Base-by-base conservation (phyloP, 2,113 vertebrate genomes). In the Corvus moneduloides region DNA sequence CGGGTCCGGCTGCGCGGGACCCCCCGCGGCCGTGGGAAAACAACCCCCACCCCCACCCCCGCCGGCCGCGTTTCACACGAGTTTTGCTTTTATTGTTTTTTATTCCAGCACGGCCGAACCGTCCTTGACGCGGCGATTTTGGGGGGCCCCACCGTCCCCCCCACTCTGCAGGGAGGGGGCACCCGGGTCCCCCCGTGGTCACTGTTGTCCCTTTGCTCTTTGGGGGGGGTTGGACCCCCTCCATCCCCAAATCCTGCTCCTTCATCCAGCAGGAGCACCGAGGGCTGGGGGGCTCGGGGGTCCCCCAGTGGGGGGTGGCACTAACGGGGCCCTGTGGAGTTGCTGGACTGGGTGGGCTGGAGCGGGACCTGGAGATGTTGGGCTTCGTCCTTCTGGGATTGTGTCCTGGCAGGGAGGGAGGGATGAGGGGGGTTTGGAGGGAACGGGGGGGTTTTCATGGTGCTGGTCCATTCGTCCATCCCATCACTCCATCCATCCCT, bases 1-100 rank as follows among this genome's bases (percentile, higher is more conserved):
- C 63, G 6, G 33, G 23, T 3, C 61, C 13, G 32, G 80, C 74
- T 44, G 37, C 2, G 54, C 32, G 2, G 69, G 81, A 58, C 86
- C 91, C 68, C 89, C 68, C 54, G 52, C 43, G 64, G 78, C 78
- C 78, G 78, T 81, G 78, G 78, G 78, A 81, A 81, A 81, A 81
- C 78, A 80, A 56, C 77, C 62, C 41, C 51, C 74, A 5, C 58
- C 58, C 73, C 56, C 43, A 27, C 54, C 54, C 68, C 68, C 68
- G 2, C 49, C 35, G 23, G 41, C 72, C 24, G 32, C 54, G 2
- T 17, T 8, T 13, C 55, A 11, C 73, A 23, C 73, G 15, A 24
- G n/a, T 17, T 76, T 4, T 62, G n/a, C 74, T 62, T 61, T 76
- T 61, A 11, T 39, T 26, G 56, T 23, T 39, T 61, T 76, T 76